Evolutionary conservation across 2,888 invertebrate species (phyloP).

Genomic region (Limnephilus auricula): DNA sequence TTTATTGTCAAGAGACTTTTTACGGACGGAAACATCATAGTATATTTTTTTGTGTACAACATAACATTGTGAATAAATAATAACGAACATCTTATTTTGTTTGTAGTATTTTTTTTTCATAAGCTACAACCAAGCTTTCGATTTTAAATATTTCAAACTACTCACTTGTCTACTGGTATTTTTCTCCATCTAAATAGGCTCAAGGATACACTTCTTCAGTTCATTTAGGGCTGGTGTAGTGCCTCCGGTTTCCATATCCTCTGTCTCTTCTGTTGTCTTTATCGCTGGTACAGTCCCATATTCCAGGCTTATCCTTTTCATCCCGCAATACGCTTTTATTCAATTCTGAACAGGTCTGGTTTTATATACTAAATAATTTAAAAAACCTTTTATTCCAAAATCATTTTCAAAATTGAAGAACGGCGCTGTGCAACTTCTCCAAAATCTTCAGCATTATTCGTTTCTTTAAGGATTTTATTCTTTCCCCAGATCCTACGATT

Average conservation of each 20-base stretch:
- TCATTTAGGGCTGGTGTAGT: neutral
- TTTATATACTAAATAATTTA: no score
- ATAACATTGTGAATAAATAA: no score
- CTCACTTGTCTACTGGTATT: no score
- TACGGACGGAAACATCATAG: neutral
- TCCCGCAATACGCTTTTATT: neutral
- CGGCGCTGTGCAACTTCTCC: conserved; percentile 52
- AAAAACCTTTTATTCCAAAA: neutral
- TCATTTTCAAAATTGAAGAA: conserved; percentile 24
- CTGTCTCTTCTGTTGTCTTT: neutral
- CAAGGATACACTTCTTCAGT: neutral
- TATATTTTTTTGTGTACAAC: no score
- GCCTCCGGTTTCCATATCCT: neutral
- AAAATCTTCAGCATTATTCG: conserved; percentile 58
- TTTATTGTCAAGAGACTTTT: neutral
- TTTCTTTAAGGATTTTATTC: conserved; percentile 59
- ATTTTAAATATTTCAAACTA: no score
- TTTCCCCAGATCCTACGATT: conserved; percentile 46
- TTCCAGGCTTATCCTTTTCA: neutral
- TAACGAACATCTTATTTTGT: neutral
- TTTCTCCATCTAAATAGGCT: neutral
- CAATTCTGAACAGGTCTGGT: neutral
- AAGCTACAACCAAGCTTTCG: no score
- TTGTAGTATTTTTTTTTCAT: no score
- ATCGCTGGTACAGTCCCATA: neutral